Evolutionary conservation across 1,140 invertebrate genomes (phyloP).

Genomic region (Carposina sasakii): DNA sequence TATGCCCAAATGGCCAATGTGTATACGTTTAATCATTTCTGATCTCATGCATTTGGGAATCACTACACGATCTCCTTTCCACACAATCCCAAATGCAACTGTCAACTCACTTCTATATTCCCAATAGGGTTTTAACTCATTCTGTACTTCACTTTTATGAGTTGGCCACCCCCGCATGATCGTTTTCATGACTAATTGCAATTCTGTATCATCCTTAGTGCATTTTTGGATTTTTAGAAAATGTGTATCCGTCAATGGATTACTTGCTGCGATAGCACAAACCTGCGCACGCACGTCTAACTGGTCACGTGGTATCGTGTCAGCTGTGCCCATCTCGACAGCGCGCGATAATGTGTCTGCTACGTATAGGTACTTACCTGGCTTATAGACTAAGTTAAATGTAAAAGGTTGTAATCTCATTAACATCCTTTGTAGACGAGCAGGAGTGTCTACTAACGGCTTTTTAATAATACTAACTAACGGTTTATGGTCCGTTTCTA

Average conservation of each 20-base stretch:
- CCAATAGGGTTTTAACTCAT: slow-evolving; percentile 3
- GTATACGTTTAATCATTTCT: slow-evolving; percentile 28
- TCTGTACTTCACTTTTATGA: neutral
- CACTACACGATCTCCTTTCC: slow-evolving; percentile 18
- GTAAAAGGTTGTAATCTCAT: slow-evolving; percentile 41
- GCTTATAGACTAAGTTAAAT: slow-evolving; percentile 30
- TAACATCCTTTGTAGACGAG: slow-evolving; percentile 34
- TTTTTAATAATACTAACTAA: slow-evolving; percentile 1
- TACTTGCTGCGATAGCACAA: neutral
- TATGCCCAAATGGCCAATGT: slow-evolving; percentile 1
- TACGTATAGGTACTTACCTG: slow-evolving; percentile 37
- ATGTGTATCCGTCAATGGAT: slow-evolving; percentile 2
- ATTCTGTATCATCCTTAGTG: neutral
- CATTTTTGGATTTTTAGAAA: neutral
- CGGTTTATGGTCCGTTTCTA: slow-evolving; percentile 1
- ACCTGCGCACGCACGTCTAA: slow-evolving; percentile 9
- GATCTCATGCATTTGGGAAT: slow-evolving; percentile 26
- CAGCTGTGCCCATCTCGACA: slow-evolving; percentile 26
- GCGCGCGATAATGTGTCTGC: slow-evolving; percentile 18
- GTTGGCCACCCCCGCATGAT: slow-evolving; percentile 3
- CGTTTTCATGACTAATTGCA: neutral
- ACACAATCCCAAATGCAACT: slow-evolving; percentile 35
- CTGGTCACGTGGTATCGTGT: neutral
- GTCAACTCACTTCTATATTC: slow-evolving; percentile 21
- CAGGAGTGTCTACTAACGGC: neutral